These are phyloP conservation scores for Leistus spinibarbis DNA, from an alignment of 2,888 invertebrate genomes.

Conservation along the genomic window DNA sequence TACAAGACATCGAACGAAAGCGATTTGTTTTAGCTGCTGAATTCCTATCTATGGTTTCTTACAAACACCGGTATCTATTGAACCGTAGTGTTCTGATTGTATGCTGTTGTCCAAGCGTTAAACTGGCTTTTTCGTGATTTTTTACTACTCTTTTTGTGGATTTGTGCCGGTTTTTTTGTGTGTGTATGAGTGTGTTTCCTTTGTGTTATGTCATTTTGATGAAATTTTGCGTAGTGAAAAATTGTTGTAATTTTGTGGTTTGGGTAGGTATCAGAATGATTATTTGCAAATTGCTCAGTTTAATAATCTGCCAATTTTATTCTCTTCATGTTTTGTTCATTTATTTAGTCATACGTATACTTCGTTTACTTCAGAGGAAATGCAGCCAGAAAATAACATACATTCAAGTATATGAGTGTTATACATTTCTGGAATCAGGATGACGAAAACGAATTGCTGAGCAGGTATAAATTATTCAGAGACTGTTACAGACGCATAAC, in stretches of 20 bases:
- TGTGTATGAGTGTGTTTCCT: neutral
- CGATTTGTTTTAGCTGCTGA: slow-evolving; percentile 46
- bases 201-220: slow-evolving; percentile 5
- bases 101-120: slow-evolving; percentile 50
- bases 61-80: slow-evolving; percentile 40
- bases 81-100: slow-evolving; percentile 46
- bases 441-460: too few relatives aligned
- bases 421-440: too few relatives aligned
- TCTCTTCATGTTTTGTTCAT: neutral
- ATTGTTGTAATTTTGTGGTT: slow-evolving; percentile 1
- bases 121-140: slow-evolving; percentile 45
- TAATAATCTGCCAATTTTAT: neutral
- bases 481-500: too few relatives aligned
- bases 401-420: too few relatives aligned
- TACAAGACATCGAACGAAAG: slow-evolving; percentile 47
- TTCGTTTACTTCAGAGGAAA: too few relatives aligned
- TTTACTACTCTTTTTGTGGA: slow-evolving; percentile 10
- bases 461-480: too few relatives aligned
- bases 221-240: neutral
- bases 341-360: too few relatives aligned
- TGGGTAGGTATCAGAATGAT: neutral
- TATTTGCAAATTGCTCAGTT: neutral
- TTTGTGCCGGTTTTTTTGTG: neutral
- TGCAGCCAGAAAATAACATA: too few relatives aligned
- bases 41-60: slow-evolving; percentile 47